Conservation (phyloP, 2,888 invertebrate species). For the Ennomos quercinarius region DNA sequence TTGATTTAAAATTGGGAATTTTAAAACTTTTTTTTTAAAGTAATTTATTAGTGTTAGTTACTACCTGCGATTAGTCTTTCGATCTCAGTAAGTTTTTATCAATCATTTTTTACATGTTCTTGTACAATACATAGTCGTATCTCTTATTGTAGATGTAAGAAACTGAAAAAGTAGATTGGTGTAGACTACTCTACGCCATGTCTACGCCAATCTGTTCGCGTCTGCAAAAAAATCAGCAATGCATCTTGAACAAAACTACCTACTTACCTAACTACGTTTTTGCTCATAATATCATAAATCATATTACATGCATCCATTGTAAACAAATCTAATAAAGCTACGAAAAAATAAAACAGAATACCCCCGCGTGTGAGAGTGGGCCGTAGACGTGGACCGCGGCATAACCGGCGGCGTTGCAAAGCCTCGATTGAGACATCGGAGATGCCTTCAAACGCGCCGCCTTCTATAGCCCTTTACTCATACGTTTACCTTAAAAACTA, state of each 20-base stretch:
- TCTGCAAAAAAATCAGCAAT: background rate
- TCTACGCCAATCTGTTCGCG: too few relatives aligned
- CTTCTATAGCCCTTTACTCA: slow-evolving; percentile 70
- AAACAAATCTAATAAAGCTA: slow-evolving; percentile 45
- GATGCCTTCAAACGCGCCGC: slow-evolving; percentile 79
- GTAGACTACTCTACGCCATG: too few relatives aligned
- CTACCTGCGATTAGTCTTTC: too few relatives aligned
- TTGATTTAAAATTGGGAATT: too few relatives aligned
- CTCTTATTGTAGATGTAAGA: background rate
- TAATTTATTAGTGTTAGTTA: too few relatives aligned
- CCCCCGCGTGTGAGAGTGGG: slow-evolving; percentile 61
- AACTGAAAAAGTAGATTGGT: too few relatives aligned
- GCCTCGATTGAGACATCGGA: slow-evolving; percentile 82
- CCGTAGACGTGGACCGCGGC: background rate
- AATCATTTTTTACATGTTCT: too few relatives aligned
- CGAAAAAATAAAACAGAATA: slow-evolving; percentile 46
- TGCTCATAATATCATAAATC: slow-evolving; percentile 32
- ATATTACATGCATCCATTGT: slow-evolving; percentile 44
- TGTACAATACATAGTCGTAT: background rate
- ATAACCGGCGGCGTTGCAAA: slow-evolving; percentile 65
- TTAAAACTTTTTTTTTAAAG: too few relatives aligned
- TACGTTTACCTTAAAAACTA: slow-evolving; percentile 45
- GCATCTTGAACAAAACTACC: slow-evolving; percentile 1
- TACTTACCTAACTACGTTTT: slow-evolving; percentile 10
- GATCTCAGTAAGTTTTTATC: too few relatives aligned